Evolutionary conservation across 2,888 invertebrate genomes (phyloP), one percentile per base, ranked within the genome.

Genomic region (Eucriotettix oculatus): DNA sequence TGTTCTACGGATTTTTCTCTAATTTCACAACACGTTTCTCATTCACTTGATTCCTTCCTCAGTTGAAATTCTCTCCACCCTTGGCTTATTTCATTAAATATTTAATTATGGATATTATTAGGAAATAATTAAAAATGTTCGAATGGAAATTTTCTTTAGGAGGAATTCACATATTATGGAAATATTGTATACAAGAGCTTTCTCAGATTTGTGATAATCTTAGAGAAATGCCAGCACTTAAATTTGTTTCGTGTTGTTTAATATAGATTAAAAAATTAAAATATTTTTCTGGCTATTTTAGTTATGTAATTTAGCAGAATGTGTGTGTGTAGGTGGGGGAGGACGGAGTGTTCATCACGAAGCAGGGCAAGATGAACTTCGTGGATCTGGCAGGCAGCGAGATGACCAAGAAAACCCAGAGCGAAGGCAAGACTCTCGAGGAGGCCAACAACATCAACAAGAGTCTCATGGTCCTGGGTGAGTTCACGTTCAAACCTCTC

Each of bases 391-490:
- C 96, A 0, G 95, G 96, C n/a, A 94, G 93, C 69, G 95, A 96
- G 75, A 90, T 95, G 83, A 93, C 94, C 9, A 95, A 93, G 71
- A 88, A 87, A 72, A 95, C 90, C 0, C 83, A 85, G 67, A 90
- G 87, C 71, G 88, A 86, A 68, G 93, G 88, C 57, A 91, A 87
- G 73, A 92, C 90, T 0, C 73, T 94, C 64, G 90, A 91, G 69
- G 96, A 96, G 71, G 94, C 95, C 0, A 96, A 96, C 71, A 96
- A 95, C 73, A 96, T 96, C 66, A 96, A 96, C 71, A 90, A 93
- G 71, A 95, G 94, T 70, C 79, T 96, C 0, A 90, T 96, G 86
- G 94, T 95, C 9, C 75, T 96, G 67, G 94, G 92, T 88, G 69
- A 78, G 76, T 29, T 29, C 7, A 7, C 29, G 29, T 29, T 7